Evolutionary conservation across 1,140 invertebrate species (phyloP), one percentile per base, ranked within the genome.

Genomic region (Vanessa atalanta): DNA sequence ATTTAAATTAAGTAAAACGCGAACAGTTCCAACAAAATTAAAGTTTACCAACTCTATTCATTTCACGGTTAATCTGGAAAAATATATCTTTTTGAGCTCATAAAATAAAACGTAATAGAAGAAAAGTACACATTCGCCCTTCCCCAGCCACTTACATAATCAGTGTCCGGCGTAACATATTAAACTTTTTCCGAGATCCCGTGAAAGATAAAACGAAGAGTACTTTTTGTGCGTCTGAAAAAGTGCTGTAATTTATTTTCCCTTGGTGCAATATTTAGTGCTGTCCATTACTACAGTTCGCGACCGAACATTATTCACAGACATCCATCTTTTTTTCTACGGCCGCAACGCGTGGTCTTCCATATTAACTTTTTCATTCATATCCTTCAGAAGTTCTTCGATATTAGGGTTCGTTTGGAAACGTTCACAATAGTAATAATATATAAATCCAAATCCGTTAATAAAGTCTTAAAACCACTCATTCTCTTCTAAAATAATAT

Each of bases 281-380:
- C 86, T 91, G 89, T 90, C 90, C 90, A 90, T 92, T 92, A 91
- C 87, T 87, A 88, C 84, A 91, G 88, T 92, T 89, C 90, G 88
- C 89, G 90, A 91, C 89, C 87, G 87, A 87, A 87, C 88, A 91
- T 91, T 90, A 91, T 90, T 92, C 88, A 92, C 83, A 71, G 77
- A 81, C 86, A 89, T 90, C 86, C 86, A 88, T 90, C 87, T 90
- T 91, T 92, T 87, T 88, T 88, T 88, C 85, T 84, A 76, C 77
- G 73, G 74, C 74, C 80, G 78, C 84, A 84, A 83, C 86, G 85
- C 84, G 82, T 84, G 82, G 75, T 82, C 81, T 80, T 86, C 78
- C 81, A 88, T 89, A 90, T 92, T 90, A 92, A 86, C 88, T 90
- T 92, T 90, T 90, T 86, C 81, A 83, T 90, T 83, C 80, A 82